A percentile compares a stretch with the other conserved stretches of the same genome.
Conservation (phyloP, 2,113 vertebrate genomes). For the Cricetomys ansorgei region DNA sequence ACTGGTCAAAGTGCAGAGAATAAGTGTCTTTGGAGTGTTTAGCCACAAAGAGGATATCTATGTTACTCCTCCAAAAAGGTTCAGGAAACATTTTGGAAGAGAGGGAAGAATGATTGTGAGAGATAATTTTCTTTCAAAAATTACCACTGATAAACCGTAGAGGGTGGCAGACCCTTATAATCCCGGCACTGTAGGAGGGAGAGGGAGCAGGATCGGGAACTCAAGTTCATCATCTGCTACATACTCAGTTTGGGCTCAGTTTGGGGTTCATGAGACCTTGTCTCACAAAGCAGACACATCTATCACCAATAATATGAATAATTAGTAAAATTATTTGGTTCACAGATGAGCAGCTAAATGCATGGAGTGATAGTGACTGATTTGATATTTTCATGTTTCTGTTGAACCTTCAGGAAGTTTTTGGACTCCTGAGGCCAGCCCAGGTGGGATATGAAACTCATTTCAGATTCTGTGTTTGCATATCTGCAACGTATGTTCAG, state of each 20-base stretch:
- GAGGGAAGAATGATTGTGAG: neutral
- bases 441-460: neutral
- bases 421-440: neutral
- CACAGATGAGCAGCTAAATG: neutral
- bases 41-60: neutral
- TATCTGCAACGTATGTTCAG: neutral
- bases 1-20: neutral
- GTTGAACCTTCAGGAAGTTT: neutral
- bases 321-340: constrained; percentile 28
- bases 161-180: neutral
- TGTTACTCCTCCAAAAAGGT: neutral
- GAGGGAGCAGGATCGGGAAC: neutral
- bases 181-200: neutral
- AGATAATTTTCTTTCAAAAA: neutral
- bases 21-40: too few relatives aligned
- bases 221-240: neutral
- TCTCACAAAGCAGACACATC: neutral
- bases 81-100: neutral
- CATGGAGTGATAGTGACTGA: neutral
- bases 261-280: neutral
- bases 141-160: neutral
- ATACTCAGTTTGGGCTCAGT: neutral
- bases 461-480: neutral
- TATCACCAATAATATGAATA: neutral
- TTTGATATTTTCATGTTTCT: neutral